phyloP scores from a whole-genome alignment of 2,113 vertebrate species.

The Riparia riparia region DNA sequence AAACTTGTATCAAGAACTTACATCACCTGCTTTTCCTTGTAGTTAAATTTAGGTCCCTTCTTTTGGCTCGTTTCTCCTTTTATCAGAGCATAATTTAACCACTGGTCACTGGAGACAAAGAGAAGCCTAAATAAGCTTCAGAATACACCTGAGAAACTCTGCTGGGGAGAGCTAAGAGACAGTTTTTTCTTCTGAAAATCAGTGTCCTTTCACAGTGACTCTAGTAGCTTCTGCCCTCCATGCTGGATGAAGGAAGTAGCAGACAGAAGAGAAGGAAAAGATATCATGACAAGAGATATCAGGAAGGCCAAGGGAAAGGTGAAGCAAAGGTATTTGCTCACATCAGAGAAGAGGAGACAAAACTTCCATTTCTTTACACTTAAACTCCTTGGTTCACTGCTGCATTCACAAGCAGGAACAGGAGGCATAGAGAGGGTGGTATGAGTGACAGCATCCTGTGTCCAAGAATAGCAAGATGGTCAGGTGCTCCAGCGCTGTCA shows the following conservation, averaged over 20 bases:
- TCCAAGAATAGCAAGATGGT: neutral
- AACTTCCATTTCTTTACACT: neutral
- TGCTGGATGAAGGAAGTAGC: neutral
- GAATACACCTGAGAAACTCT: neutral
- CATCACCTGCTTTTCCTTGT: slow-evolving; percentile 30
- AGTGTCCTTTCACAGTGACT: neutral
- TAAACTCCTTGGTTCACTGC: neutral
- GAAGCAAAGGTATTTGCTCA: neutral
- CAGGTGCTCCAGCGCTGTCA: neutral
- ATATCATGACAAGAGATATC: neutral
- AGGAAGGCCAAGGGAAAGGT: neutral
- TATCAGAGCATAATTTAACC: slow-evolving; percentile 9
- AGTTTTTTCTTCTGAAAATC: neutral
- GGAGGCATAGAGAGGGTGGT: neutral
- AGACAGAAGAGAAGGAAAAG: neutral
- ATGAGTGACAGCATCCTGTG: neutral
- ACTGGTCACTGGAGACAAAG: neutral
- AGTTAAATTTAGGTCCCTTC: slow-evolving; percentile 43
- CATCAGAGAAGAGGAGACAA: neutral
- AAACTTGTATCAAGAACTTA: slow-evolving; percentile 50
- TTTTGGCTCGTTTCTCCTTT: slow-evolving; percentile 30
- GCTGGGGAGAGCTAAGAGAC: neutral
- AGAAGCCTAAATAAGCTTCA: slow-evolving; percentile 1
- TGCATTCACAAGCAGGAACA: neutral
- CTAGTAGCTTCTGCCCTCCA: neutral